These are phyloP conservation scores for Orestias chungarensis DNA, from an alignment of 2,797 vertebrate genomes.

Conservation along the genomic window DNA sequence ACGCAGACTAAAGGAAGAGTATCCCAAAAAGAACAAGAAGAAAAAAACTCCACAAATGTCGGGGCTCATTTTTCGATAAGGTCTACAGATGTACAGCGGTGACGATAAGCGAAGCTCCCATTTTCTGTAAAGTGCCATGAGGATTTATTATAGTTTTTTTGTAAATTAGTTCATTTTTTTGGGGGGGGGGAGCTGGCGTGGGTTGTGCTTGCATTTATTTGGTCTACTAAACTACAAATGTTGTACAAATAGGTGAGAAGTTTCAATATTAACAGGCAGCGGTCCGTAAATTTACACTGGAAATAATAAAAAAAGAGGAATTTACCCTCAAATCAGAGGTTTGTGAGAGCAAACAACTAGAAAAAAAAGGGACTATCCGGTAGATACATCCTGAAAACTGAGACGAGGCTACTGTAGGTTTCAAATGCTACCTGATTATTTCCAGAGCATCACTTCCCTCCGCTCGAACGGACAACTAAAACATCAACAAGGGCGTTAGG, in stretches of 20 bases:
- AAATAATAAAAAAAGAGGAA: conserved; percentile 32
- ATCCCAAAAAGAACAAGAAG: not conserved
- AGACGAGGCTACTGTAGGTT: not conserved
- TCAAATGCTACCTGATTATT: conserved; percentile 29
- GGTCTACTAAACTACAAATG: conserved; percentile 29
- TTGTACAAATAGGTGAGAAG: conserved; percentile 42
- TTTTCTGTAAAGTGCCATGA: conserved; percentile 70
- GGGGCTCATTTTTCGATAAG: conserved; percentile 32
- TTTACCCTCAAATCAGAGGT: conserved; percentile 1
- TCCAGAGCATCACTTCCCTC: conserved; percentile 37
- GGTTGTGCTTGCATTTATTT: conserved; percentile 40
- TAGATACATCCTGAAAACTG: conserved; percentile 15
- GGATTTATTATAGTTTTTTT: conserved; percentile 37
- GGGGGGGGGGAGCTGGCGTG: not conserved
- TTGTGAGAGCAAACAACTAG: not conserved
- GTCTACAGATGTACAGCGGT: conserved; percentile 43
- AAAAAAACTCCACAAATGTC: not conserved
- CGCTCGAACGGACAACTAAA: conserved; percentile 28
- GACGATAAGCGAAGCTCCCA: conserved; percentile 32
- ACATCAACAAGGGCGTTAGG: conserved; percentile 74
- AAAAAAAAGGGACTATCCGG: conserved; percentile 4
- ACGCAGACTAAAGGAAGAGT: conserved; percentile 84
- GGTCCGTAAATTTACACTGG: conserved; percentile 66
- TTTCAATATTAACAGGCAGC: conserved; percentile 15
- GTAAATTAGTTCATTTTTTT: conserved; percentile 39